Evolutionary conservation across 2,113 vertebrate genomes (phyloP).

Genomic region (Leiothrix lutea): DNA sequence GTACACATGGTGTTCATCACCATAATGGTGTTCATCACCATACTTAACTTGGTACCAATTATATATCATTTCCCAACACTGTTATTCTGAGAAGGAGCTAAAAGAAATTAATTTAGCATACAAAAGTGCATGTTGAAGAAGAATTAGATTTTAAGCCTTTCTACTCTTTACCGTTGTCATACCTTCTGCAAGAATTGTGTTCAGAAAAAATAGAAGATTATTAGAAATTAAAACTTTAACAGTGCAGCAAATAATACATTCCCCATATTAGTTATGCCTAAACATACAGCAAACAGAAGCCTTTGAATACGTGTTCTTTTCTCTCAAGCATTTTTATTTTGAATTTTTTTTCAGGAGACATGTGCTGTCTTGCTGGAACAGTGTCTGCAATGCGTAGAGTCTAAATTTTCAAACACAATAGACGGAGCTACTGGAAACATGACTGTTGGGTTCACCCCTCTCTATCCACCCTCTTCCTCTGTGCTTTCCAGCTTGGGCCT

Average conservation of each 20-base stretch:
- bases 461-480: constrained; percentile 58
- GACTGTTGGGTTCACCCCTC: constrained; percentile 63
- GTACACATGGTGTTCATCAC: neutral
- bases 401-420: constrained; percentile 76
- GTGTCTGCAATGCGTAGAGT: constrained; percentile 84
- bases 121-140: neutral
- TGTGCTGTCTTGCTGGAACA: constrained; percentile 89
- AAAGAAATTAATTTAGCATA: constrained; percentile 7
- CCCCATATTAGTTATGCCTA: neutral
- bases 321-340: neutral
- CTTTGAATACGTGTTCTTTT: neutral
- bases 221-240: neutral
- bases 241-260: neutral
- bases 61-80: neutral
- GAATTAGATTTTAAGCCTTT: constrained; percentile 6
- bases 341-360: constrained; percentile 82
- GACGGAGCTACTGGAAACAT: constrained; percentile 60
- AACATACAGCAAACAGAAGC: neutral
- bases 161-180: neutral
- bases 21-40: neutral
- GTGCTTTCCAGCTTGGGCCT: constrained; percentile 81
- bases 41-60: constrained; percentile 6
- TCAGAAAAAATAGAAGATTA: neutral
- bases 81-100: neutral
- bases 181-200: neutral